Percentiles rank a stretch among this genome's conserved stretches.
Evolutionary conservation across 2,797 vertebrate genomes (phyloP).

Genomic region (Phataginus tetradactyla): DNA sequence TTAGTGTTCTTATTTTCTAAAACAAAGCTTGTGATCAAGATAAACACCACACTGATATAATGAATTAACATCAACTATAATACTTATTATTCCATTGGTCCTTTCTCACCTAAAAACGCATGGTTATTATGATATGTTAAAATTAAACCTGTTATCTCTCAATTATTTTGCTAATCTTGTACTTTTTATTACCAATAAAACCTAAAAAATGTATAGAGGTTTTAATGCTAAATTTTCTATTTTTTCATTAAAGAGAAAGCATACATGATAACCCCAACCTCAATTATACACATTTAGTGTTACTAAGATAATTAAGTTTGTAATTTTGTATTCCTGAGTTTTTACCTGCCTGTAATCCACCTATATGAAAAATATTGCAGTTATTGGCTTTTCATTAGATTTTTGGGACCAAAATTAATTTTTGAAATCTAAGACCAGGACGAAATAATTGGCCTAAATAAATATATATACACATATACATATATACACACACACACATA

Average conservation of each 20-base stretch:
- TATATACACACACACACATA: too few species aligned
- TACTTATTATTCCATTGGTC: background rate
- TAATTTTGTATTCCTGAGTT: background rate
- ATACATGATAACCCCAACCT: background rate
- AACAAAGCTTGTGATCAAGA: background rate
- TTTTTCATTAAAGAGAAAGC: constrained; percentile 27
- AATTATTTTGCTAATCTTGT: constrained; percentile 18
- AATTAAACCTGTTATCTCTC: constrained; percentile 16
- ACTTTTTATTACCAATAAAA: background rate
- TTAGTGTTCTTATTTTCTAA: background rate
- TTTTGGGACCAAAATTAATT: background rate
- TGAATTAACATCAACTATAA: background rate
- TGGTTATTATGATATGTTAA: background rate
- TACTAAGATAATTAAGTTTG: background rate
- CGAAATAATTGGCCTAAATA: background rate
- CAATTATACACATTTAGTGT: background rate
- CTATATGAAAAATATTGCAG: background rate
- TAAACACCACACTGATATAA: background rate
- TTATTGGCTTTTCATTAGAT: background rate
- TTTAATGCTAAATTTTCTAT: background rate
- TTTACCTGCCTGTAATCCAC: background rate
- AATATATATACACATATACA: background rate
- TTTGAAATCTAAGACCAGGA: constrained; percentile 14
- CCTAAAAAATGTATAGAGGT: background rate
- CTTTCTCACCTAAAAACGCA: background rate